Evolutionary conservation across 2,797 vertebrate species (phyloP), one percentile per base, ranked within the genome.

Genomic region (Notolepis coatsorum): DNA sequence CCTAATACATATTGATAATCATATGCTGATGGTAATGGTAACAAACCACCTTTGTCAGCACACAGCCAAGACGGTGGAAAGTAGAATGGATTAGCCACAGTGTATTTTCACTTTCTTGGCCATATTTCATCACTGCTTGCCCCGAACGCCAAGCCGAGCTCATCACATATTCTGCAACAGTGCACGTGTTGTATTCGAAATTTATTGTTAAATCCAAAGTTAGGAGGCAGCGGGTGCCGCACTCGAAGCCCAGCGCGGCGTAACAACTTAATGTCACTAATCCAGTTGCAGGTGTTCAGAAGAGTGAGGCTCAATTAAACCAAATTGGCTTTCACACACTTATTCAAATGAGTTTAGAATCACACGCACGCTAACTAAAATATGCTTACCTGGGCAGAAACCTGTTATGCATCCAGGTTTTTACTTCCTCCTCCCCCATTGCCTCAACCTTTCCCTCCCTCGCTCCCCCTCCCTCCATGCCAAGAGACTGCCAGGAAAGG

Each of bases 221-320:
- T 89, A 87, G 84, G 78, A 86, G 83, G 85, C 43, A 7, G 70
- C 61, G 57, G 66, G 71, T 72, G 74, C 66, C 75, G 79, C 84
- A 83, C 82, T 89, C 75, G 77, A 74, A 83, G 82, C 89, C 87
- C 88, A 82, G 27, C 73, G 80, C 89, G 84, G 87, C 85, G 91
- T 92, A 93, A 90, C 79, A 89, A 86, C 88, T 90, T 92, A 89
- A 92, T 89, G 89, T 90, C 83, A 77, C 83, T 92, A 91, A 93
- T 93, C 89, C 87, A 84, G 77, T 87, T 88, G 89, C 90, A 91
- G 89, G 89, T 91, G 91, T 91, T 92, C 81, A 71, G 79, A 85
- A 71, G 81, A 89, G 85, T 84, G 80, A 79, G 82, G 85, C 87
- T 87, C 88, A 91, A 92, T 92, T 92, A 91, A 89, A 79, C 59